A percentile compares a stretch with the other conserved stretches of the same genome.
phyloP scores from a whole-genome alignment of 2,113 vertebrate species.

The Myotis lucifugus region DNA sequence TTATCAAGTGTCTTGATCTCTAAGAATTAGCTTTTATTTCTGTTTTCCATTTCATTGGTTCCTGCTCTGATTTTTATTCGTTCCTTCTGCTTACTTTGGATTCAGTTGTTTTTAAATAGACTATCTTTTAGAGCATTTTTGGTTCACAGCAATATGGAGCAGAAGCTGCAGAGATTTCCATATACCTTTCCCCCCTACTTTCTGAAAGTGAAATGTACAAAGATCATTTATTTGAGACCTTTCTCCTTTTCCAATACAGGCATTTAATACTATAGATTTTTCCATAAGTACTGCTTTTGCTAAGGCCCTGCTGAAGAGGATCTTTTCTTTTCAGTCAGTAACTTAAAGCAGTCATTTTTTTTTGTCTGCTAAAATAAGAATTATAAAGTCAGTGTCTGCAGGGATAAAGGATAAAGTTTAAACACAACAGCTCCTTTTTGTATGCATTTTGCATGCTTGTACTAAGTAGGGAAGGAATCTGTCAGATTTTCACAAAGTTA shows the following conservation, averaged over 20 bases:
- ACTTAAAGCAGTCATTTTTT: background rate
- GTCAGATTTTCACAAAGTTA: background rate
- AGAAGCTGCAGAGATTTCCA: background rate
- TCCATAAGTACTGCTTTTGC: background rate
- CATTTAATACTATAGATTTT: background rate
- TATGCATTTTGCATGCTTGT: background rate
- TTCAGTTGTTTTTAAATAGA: conserved; percentile 3
- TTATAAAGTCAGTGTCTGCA: background rate
- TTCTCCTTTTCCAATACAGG: background rate
- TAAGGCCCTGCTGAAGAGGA: background rate
- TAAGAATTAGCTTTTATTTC: conserved; percentile 15
- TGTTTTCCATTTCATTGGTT: conserved; percentile 28
- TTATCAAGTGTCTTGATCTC: background rate
- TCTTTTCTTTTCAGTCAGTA: background rate
- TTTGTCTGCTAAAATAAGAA: conserved; percentile 46
- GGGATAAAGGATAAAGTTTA: conserved; percentile 10
- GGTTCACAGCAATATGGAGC: background rate
- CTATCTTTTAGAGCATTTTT: background rate
- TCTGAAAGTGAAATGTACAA: background rate
- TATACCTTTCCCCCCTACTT: background rate
- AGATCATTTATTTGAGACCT: background rate
- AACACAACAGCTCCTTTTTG: background rate
- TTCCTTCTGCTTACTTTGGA: conserved; percentile 19
- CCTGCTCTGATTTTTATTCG: background rate
- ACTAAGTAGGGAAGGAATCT: background rate